These are phyloP conservation scores for Muricea muricata DNA, from an alignment of 92 coral and sea anemone genomes.

Conservation along the genomic window DNA sequence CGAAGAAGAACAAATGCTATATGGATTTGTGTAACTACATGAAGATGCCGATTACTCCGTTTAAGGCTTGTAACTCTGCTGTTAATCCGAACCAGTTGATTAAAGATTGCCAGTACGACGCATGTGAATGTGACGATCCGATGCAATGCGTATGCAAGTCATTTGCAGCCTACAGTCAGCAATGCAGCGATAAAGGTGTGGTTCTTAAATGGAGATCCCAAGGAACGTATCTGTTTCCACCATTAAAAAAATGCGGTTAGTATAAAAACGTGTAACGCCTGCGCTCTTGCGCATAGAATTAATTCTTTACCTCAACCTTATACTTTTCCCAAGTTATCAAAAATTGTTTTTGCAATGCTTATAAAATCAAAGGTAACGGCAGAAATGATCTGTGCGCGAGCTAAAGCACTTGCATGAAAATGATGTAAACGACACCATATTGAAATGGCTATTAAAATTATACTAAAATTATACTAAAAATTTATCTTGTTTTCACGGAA, in stretches of 20 bases:
- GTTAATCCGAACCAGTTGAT: constrained; percentile 73
- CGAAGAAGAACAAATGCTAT: background rate
- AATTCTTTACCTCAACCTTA: no score
- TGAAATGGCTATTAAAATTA: no score
- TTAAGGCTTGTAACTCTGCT: constrained; percentile 73
- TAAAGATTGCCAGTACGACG: constrained; percentile 73
- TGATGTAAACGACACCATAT: no score
- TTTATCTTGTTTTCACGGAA: background rate
- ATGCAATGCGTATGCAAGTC: constrained; percentile 76
- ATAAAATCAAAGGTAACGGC: no score
- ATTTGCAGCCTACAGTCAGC: constrained; percentile 74
- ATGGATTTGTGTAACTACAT: background rate
- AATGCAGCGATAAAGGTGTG: constrained; percentile 75
- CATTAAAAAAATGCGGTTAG: background rate
- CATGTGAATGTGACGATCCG: constrained; percentile 78
- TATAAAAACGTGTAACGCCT: background rate
- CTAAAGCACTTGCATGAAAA: no score
- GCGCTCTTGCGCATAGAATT: no score
- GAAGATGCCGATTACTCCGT: constrained; percentile 50
- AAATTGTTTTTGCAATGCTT: no score
- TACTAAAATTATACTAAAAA: no score
- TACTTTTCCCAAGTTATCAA: no score
- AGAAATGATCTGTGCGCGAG: no score
- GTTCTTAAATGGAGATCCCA: constrained; percentile 73
- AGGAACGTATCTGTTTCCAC: background rate